Evolutionary conservation across 2,113 vertebrate genomes (phyloP).

Genomic region (Nicator chloris): DNA sequence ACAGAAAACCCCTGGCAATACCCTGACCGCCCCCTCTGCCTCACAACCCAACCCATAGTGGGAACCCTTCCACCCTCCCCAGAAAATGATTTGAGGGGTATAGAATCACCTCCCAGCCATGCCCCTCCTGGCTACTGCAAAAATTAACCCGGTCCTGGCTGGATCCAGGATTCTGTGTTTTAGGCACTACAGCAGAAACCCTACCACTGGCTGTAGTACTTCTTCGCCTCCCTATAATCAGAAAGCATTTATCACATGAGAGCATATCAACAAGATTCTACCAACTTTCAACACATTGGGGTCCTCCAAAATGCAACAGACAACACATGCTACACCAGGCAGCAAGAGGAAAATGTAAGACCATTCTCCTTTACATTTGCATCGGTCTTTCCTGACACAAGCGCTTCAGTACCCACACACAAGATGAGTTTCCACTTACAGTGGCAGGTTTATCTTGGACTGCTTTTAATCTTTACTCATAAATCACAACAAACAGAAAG

Average conservation of each 20-base stretch:
- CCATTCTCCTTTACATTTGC: not conserved
- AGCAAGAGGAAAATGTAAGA: not conserved
- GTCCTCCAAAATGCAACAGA: not conserved
- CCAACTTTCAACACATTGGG: not conserved
- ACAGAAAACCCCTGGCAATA: not conserved
- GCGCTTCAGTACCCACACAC: not conserved
- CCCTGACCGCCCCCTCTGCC: too few species aligned
- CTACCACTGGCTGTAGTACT: not conserved
- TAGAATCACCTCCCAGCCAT: not conserved
- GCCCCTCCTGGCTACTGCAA: not conserved
- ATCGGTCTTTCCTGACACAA: not conserved
- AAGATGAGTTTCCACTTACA: not conserved
- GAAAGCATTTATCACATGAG: not conserved
- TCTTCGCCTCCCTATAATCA: not conserved
- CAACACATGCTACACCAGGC: not conserved
- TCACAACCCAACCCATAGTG: not conserved
- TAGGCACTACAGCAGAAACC: not conserved
- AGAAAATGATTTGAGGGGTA: not conserved
- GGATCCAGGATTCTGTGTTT: not conserved
- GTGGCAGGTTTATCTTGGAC: not conserved
- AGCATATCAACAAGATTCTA: not conserved
- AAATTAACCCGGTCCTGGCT: not conserved
- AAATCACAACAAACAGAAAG: conserved; percentile 15
- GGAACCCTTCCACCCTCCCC: not conserved
- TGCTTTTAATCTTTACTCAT: conserved; percentile 10